These are phyloP conservation scores for Patella depressa DNA, from an alignment of 2,888 invertebrate genomes.

Conservation along the genomic window DNA sequence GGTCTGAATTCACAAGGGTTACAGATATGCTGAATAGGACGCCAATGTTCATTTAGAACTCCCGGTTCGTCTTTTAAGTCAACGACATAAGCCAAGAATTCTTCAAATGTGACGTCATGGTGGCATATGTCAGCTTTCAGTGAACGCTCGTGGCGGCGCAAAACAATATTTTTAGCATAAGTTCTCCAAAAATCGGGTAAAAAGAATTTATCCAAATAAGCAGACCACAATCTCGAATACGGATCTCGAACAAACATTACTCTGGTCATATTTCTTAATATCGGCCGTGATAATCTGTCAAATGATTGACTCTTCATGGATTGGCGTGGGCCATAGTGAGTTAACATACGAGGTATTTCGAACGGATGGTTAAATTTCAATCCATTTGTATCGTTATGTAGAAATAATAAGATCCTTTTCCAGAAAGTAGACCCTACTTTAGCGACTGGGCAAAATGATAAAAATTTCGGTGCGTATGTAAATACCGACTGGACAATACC, in stretches of 20 bases:
- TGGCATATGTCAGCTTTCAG: conserved; percentile 37
- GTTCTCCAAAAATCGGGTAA: conserved; percentile 52
- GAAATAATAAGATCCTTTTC: conserved; percentile 44
- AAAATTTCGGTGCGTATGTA: conserved; percentile 17
- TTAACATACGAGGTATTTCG: conserved; percentile 38
- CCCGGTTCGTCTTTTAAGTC: conserved; percentile 11
- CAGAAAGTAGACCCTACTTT: conserved; percentile 55
- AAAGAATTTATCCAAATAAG: conserved; percentile 51
- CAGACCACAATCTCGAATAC: conserved; percentile 51
- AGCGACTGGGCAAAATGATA: conserved; percentile 48
- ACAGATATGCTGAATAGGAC: conserved; percentile 45
- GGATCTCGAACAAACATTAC: conserved; percentile 50
- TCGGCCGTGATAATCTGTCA: conserved; percentile 8
- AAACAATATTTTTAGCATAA: conserved; percentile 36
- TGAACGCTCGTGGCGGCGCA: conserved; percentile 20
- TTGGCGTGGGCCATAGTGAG: conserved; percentile 30
- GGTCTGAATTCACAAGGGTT: conserved; percentile 46
- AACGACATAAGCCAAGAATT: conserved; percentile 45
- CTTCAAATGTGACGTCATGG: conserved; percentile 48
- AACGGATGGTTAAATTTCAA: conserved; percentile 29
- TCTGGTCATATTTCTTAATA: conserved; percentile 30
- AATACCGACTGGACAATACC: conserved; percentile 11
- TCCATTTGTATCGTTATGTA: conserved; percentile 37
- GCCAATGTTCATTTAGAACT: conserved; percentile 48
- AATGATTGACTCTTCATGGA: conserved; percentile 13